These are phyloP conservation scores for Drosophila anomalata DNA, from an alignment of 2,888 invertebrate species.

Conservation along the genomic window DNA sequence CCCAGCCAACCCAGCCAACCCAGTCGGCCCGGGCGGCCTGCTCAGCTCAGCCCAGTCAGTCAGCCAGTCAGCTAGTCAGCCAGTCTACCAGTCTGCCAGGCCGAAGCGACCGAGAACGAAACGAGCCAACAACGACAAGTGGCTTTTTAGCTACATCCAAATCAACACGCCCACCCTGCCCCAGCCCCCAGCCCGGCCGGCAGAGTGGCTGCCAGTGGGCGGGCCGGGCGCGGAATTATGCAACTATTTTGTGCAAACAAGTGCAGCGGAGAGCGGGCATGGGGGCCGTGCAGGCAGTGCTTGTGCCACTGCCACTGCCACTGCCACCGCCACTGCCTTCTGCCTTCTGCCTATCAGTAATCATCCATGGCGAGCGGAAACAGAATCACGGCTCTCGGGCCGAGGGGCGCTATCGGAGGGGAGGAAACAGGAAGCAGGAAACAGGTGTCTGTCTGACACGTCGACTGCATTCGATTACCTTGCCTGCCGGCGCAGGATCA, in stretches of 20 bases:
- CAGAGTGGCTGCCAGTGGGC: conserved; percentile 68
- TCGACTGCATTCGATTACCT: conserved; percentile 33
- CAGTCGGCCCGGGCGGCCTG: background rate
- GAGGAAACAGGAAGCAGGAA: conserved; percentile 15
- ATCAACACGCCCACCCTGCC: conserved; percentile 55
- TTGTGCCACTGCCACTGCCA: background rate
- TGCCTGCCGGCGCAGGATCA: conserved; percentile 7
- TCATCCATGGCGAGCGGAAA: conserved; percentile 33
- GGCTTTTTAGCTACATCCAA: conserved; percentile 76
- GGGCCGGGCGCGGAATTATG: conserved; percentile 64
- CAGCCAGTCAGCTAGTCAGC: background rate
- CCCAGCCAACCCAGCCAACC: background rate
- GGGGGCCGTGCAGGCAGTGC: background rate
- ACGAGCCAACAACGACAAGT: conserved; percentile 58
- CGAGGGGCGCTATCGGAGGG: conserved; percentile 3
- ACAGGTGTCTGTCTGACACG: conserved; percentile 34
- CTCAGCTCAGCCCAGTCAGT: background rate
- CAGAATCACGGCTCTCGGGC: conserved; percentile 43
- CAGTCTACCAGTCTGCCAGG: background rate
- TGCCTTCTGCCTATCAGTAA: conserved; percentile 28
- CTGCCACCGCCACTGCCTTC: no score
- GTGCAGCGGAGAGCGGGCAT: conserved; percentile 1
- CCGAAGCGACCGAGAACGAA: background rate
- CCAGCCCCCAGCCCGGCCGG: conserved; percentile 3
- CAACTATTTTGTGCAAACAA: conserved; percentile 74